A percentile compares a stretch with the other conserved stretches of the same genome.
phyloP scores from a whole-genome alignment of 2,113 vertebrate species.

The Gnathonemus longibarbis region DNA sequence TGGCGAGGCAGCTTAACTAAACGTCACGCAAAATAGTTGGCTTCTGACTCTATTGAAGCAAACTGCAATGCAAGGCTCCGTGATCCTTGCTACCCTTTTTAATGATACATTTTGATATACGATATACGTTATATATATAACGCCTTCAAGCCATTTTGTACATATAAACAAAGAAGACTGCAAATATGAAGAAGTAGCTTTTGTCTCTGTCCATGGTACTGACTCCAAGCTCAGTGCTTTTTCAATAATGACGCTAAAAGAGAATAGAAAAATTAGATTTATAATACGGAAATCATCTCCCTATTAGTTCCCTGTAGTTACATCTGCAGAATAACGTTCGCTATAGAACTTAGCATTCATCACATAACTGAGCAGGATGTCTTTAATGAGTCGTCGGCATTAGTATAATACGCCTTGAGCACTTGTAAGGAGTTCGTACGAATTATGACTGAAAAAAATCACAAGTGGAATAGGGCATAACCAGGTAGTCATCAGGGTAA shows the following conservation, averaged over 20 bases:
- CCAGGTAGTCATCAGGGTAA: neutral
- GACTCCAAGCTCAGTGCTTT: neutral
- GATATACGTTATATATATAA: neutral
- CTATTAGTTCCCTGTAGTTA: neutral
- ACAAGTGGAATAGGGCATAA: neutral
- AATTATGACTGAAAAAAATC: neutral
- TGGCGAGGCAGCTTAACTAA: neutral
- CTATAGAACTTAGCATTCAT: neutral
- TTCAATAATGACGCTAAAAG: neutral
- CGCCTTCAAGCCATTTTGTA: neutral
- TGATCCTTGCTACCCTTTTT: neutral
- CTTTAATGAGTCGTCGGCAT: neutral
- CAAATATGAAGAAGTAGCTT: neutral
- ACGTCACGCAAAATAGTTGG: neutral
- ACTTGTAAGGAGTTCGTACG: neutral
- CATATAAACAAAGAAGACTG: neutral
- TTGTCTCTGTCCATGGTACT: conserved; percentile 13
- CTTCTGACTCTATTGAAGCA: neutral
- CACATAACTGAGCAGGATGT: neutral
- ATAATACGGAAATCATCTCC: neutral
- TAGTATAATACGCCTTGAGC: neutral
- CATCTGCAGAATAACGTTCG: neutral
- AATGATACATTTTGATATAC: neutral
- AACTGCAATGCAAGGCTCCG: neutral
- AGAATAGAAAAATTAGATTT: neutral